phyloP scores from a whole-genome alignment of 2,888 invertebrate genomes.

The Heliconius hortense region DNA sequence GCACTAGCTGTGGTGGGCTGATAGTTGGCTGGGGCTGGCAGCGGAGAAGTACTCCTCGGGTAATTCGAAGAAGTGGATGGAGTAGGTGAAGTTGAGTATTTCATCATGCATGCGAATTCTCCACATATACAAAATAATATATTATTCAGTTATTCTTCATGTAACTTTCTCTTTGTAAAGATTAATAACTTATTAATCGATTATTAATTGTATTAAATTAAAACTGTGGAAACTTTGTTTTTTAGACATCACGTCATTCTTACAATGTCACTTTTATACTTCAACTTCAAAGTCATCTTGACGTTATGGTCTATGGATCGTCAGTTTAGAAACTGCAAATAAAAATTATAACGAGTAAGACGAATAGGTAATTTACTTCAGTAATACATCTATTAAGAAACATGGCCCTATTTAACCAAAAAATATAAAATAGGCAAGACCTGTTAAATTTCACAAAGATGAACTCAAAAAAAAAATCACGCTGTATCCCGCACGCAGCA shows the following conservation, averaged over 20 bases:
- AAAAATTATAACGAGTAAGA: not conserved
- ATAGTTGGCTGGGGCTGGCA: constrained; percentile 86
- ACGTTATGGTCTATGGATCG: not conserved
- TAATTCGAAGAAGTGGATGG: constrained; percentile 63
- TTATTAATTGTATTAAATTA: constrained; percentile 7
- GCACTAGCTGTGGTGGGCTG: constrained; percentile 88
- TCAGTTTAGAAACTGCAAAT: not conserved
- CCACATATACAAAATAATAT: constrained; percentile 20
- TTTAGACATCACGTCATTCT: constrained; percentile 28
- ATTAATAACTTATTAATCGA: not conserved
- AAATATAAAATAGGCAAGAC: too few species aligned
- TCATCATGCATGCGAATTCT: constrained; percentile 63
- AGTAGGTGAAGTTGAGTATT: constrained; percentile 84
- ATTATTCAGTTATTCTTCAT: constrained; percentile 14
- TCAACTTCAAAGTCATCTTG: constrained; percentile 16
- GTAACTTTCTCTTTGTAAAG: not conserved
- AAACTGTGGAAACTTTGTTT: constrained; percentile 13
- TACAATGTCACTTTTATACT: constrained; percentile 6
- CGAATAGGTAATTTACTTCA: not conserved
- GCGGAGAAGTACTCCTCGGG: constrained; percentile 83
- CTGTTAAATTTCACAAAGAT: not conserved
- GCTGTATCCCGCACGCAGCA: too few species aligned
- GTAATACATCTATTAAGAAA: too few species aligned
- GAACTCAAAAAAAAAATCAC: too few species aligned
- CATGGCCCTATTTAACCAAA: too few species aligned